These are phyloP conservation scores for Argya squamiceps DNA, from an alignment of 2,797 vertebrate species.

Conservation along the genomic window DNA sequence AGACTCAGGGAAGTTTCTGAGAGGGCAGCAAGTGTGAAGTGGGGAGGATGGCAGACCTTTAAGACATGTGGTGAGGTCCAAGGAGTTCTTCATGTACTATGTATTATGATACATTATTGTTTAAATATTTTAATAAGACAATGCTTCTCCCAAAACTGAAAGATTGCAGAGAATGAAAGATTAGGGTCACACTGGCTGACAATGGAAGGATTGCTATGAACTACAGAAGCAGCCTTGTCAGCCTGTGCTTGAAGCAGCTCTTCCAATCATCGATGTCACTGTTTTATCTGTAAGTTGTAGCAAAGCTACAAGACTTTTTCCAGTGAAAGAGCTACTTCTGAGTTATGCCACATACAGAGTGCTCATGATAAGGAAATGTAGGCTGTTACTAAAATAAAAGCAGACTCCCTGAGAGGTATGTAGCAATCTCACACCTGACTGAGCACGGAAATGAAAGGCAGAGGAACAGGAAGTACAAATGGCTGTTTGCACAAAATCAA, in stretches of 20 bases:
- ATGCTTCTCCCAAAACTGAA: not conserved
- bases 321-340: not conserved
- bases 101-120: not conserved
- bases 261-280: not conserved
- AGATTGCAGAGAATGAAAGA: not conserved
- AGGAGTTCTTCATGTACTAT: not conserved
- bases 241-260: not conserved
- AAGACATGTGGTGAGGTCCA: not conserved
- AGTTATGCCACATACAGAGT: not conserved
- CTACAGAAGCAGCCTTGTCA: not conserved
- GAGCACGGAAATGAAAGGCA: not conserved
- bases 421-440: not conserved
- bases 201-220: not conserved
- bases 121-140: not conserved
- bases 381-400: not conserved
- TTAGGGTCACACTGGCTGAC: not conserved
- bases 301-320: not conserved
- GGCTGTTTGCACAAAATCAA: not conserved
- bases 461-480: conserved; percentile 7
- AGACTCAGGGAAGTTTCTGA: not conserved
- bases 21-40: not conserved
- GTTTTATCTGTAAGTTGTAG: not conserved
- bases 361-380: not conserved
- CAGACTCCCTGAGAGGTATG: not conserved
- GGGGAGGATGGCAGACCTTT: not conserved